These are phyloP conservation scores for Choristoneura rosaceana DNA, from an alignment of 2,888 invertebrate species.

Conservation along the genomic window DNA sequence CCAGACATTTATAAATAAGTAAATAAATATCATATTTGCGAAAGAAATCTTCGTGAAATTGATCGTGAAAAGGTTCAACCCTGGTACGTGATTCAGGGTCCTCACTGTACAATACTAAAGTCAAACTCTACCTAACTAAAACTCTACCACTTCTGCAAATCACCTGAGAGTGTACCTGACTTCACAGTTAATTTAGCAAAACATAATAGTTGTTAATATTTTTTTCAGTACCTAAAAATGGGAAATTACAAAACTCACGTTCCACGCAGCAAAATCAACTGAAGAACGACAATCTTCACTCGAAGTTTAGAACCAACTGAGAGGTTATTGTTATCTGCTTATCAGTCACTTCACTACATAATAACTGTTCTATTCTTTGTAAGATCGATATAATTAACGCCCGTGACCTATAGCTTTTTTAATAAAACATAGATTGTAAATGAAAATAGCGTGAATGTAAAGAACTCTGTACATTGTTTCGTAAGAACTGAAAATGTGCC, in stretches of 20 bases:
- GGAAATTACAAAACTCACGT: neutral
- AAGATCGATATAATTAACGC: constrained; percentile 10
- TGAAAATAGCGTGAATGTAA: neutral
- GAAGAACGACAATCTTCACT: constrained; percentile 19
- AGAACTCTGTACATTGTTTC: neutral
- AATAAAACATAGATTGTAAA: neutral
- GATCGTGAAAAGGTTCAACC: too few relatives aligned
- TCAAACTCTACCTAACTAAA: too few relatives aligned
- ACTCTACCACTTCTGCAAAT: too few relatives aligned
- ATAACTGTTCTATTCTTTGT: constrained; percentile 8
- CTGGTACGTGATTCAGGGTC: too few relatives aligned
- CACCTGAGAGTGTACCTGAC: too few relatives aligned
- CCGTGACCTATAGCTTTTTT: constrained; percentile 37
- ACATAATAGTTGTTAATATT: too few relatives aligned
- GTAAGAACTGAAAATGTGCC: constrained; percentile 11
- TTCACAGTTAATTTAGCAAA: too few relatives aligned
- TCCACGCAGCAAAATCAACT: neutral
- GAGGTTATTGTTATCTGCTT: constrained; percentile 26
- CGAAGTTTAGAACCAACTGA: constrained; percentile 17
- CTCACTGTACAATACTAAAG: too few relatives aligned
- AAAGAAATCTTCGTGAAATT: too few relatives aligned
- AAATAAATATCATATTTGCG: too few relatives aligned
- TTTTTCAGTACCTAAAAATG: neutral
- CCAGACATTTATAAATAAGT: too few relatives aligned
- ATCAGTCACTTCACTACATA: constrained; percentile 27